Evolutionary conservation across 2,797 vertebrate species (phyloP).

Genomic region (Antrozous pallidus): DNA sequence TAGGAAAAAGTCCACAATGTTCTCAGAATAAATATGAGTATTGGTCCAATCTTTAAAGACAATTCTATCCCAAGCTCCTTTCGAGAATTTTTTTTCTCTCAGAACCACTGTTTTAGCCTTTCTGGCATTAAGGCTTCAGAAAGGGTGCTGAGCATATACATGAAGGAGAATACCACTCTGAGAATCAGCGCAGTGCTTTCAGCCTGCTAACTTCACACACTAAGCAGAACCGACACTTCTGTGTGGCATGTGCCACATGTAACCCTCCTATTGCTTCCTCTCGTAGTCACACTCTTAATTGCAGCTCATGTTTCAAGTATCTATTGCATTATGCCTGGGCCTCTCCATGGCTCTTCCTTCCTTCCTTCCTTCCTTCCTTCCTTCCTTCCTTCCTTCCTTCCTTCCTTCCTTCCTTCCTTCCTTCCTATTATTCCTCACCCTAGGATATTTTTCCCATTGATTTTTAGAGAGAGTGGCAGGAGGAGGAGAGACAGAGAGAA

Average conservation of each 20-base stretch:
- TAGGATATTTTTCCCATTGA: no score
- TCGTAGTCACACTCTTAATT: not conserved
- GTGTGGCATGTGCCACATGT: not conserved
- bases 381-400: no score
- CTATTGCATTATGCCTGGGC: no score
- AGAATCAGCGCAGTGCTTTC: not conserved
- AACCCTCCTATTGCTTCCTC: not conserved
- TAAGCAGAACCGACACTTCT: not conserved
- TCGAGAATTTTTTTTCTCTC: not conserved
- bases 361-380: no score
- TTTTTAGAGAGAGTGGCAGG: no score
- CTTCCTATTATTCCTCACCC: no score
- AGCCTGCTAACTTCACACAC: not conserved
- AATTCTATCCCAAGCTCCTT: not conserved
- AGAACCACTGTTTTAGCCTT: not conserved
- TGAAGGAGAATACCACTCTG: not conserved
- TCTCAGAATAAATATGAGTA: not conserved
- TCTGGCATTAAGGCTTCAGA: not conserved
- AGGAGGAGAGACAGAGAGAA: no score
- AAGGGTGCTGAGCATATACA: rapidly evolving
- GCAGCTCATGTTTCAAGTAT: not conserved
- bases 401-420: no score
- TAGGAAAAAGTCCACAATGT: not conserved
- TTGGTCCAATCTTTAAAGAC: not conserved
- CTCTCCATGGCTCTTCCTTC: not conserved